Evolutionary conservation across 1,140 invertebrate species (phyloP).

Genomic region (Hirudo medicinalis): DNA sequence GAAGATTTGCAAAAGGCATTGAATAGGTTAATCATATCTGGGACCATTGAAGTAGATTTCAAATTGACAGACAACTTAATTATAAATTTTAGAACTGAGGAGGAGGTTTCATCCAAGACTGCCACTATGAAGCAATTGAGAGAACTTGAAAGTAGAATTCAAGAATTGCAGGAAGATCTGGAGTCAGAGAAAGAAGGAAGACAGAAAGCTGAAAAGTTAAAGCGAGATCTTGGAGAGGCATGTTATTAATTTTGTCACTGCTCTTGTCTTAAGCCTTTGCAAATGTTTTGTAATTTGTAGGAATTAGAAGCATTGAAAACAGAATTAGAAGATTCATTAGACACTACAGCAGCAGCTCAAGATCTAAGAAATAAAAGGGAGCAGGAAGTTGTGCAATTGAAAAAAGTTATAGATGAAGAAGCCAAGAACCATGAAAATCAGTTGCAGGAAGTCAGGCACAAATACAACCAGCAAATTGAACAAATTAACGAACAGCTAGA

Average conservation of each 20-base stretch:
- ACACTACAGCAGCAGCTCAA: constrained; percentile 73
- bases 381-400: constrained; percentile 78
- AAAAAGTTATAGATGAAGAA: constrained; percentile 80
- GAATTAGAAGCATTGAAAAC: constrained; percentile 91
- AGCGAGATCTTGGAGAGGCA: constrained; percentile 76
- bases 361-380: constrained; percentile 85
- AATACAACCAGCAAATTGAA: constrained; percentile 66
- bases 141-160: constrained; percentile 69
- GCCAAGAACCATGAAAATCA: constrained; percentile 63
- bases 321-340: constrained; percentile 83
- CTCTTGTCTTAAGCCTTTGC: background rate
- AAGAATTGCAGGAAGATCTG: constrained; percentile 74
- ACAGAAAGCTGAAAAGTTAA: constrained; percentile 83
- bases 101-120: constrained; percentile 72
- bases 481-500: constrained; percentile 80
- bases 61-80: background rate
- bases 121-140: constrained; percentile 71
- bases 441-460: constrained; percentile 73
- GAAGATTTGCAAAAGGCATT: constrained; percentile 79
- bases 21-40: constrained; percentile 43
- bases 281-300: constrained; percentile 26
- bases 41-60: background rate
- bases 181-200: constrained; percentile 78
- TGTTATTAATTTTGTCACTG: background rate
- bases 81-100: constrained; percentile 34